Evolutionary conservation across 2,888 invertebrate species (phyloP).

Genomic region (Seladonia tumulorum): DNA sequence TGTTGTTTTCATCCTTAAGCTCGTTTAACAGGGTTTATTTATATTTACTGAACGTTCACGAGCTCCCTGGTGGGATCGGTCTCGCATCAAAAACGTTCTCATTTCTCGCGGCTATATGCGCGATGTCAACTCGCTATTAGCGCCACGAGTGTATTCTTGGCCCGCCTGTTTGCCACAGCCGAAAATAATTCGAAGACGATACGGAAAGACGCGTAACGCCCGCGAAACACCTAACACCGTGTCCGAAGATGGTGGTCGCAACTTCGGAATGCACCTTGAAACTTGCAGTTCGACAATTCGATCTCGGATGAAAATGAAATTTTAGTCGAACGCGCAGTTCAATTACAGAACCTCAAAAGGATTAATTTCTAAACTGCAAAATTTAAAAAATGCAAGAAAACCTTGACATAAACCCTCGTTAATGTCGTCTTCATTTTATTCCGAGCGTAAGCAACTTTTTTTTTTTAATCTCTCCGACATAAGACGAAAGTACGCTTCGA

Average conservation of each 20-base stretch:
- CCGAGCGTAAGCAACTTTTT: not conserved
- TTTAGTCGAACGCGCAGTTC: too few species aligned
- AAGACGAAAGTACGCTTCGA: not conserved
- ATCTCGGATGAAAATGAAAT: not conserved
- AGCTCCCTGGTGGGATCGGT: constrained; percentile 8
- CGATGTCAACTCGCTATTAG: constrained; percentile 63
- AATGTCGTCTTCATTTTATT: not conserved
- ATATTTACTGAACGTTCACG: constrained; percentile 35
- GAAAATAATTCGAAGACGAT: constrained; percentile 63
- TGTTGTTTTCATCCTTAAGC: not conserved
- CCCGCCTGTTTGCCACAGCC: constrained; percentile 30
- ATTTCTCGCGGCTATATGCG: constrained; percentile 43
- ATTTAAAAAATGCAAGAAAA: not conserved
- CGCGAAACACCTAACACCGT: constrained; percentile 38
- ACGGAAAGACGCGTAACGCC: constrained; percentile 46
- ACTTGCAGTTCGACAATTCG: not conserved
- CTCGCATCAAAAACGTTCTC: constrained; percentile 40
- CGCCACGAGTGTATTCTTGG: constrained; percentile 59
- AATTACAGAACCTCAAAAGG: too few species aligned
- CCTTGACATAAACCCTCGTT: not conserved
- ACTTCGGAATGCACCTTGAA: constrained; percentile 3
- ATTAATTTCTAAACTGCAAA: not conserved
- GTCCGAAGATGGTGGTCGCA: constrained; percentile 21
- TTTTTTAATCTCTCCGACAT: not conserved
- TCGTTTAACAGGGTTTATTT: constrained; percentile 24